Evolutionary conservation across 2,113 vertebrate species (phyloP).

Genomic region (Crotalus tigris): DNA sequence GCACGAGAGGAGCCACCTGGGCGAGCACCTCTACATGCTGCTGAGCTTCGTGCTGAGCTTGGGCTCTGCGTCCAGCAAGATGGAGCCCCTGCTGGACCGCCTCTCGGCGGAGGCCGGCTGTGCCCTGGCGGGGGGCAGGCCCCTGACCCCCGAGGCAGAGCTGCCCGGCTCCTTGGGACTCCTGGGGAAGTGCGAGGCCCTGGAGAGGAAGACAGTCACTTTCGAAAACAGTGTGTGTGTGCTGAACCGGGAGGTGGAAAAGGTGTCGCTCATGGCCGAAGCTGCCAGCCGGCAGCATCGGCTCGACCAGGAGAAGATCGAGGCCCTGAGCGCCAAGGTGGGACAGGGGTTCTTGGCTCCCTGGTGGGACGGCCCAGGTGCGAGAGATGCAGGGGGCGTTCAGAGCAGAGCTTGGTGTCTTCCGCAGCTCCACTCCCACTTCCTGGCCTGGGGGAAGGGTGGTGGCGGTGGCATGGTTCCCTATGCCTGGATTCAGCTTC

Average conservation of each 20-base stretch:
- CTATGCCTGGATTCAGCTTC: too few species aligned
- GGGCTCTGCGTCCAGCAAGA: slow-evolving; percentile 27
- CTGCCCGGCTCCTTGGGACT: slow-evolving; percentile 69
- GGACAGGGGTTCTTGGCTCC: background rate
- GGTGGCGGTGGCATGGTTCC: background rate
- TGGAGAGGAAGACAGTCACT: slow-evolving; percentile 81
- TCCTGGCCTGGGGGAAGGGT: background rate
- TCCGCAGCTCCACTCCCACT: background rate
- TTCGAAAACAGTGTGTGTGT: slow-evolving; percentile 92
- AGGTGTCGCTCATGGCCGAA: slow-evolving; percentile 76
- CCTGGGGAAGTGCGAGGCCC: slow-evolving; percentile 75
- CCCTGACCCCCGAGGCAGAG: slow-evolving; percentile 18
- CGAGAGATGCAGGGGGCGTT: background rate
- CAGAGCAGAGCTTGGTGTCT: background rate
- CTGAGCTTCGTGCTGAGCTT: slow-evolving; percentile 69
- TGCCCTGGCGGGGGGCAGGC: background rate
- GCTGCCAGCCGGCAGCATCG: slow-evolving; percentile 83
- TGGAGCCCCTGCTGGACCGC: slow-evolving; percentile 16
- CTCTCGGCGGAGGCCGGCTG: slow-evolving; percentile 35
- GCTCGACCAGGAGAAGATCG: slow-evolving; percentile 86
- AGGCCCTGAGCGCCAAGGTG: slow-evolving; percentile 83
- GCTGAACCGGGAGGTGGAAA: slow-evolving; percentile 88
- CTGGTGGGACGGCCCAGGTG: background rate
- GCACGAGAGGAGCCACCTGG: slow-evolving; percentile 76
- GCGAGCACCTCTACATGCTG: slow-evolving; percentile 83